These are phyloP conservation scores for Megalurothrips usitatus DNA, from an alignment of 2,888 invertebrate genomes.

Conservation along the genomic window DNA sequence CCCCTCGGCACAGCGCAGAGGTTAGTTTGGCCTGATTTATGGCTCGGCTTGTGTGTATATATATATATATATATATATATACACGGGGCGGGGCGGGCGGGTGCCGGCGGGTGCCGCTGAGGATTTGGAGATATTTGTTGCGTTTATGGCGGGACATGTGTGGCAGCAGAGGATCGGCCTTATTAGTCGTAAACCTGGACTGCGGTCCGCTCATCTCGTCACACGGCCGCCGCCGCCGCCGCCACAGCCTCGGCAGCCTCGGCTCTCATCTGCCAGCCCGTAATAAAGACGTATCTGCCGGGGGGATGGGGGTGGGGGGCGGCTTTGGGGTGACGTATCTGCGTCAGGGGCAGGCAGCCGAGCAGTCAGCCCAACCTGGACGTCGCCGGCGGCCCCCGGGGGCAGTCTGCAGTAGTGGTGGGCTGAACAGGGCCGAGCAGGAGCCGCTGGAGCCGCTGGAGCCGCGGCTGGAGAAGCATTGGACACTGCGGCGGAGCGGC, in stretches of 20 bases:
- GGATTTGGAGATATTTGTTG: slow-evolving; percentile 23
- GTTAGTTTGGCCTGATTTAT: slow-evolving; percentile 16
- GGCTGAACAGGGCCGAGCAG: no score
- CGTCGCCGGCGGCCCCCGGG: no score
- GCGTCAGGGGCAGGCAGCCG: no score
- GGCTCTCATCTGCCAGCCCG: slow-evolving; percentile 8
- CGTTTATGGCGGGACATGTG: slow-evolving; percentile 18
- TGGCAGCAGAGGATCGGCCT: background rate
- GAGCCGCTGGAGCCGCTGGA: no score
- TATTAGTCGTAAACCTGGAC: slow-evolving; percentile 26
- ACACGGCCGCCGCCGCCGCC: no score
- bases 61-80: no score
- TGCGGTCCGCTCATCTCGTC: background rate
- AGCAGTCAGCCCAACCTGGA: no score
- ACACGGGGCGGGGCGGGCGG: background rate
- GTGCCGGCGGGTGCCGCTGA: background rate
- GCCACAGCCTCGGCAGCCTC: background rate
- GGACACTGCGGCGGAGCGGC: no score
- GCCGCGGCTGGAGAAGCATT: no score
- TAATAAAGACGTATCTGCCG: slow-evolving; percentile 13
- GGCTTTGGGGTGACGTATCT: no score
- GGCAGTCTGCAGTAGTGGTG: no score
- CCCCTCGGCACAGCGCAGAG: background rate
- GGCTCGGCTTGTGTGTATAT: background rate
- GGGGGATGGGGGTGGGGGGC: background rate